Base-by-base conservation (phyloP, 53 echinoderm and acorn worm genomes). In the Echinarachnius parma region DNA sequence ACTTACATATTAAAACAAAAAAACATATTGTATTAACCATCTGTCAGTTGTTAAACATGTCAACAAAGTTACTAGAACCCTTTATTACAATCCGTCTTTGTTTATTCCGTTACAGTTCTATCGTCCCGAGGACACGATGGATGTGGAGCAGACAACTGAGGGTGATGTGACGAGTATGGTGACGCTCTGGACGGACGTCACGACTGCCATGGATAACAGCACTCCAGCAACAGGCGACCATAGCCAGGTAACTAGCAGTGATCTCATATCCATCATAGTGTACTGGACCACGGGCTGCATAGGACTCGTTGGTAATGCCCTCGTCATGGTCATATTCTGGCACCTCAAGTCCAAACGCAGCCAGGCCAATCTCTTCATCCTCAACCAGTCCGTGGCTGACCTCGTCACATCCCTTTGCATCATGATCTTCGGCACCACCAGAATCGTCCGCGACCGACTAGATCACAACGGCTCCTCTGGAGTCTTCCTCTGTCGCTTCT, bases 401-500 rank as follows among this genome's bases (percentile, higher is more conserved):
- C 61, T 92, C 28, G 72, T 80, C 21, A 84, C 92, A 1, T 88
- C 88, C 9, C 19, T 84, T 28, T 50, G 80, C 23, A 42, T 92
- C 4, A 84, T 92, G 14, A 24, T 59, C 4, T 92, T 88, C 50
- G 87, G 80, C 0, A 81, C 88, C 22, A 87, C 92, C 4, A 50
- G 77, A 11, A 74, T 84, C 22, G 65, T 66, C 35, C 66, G 75
- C 14, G 62, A 77, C 34, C 30, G 25, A 8, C 42, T 77, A 25
- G 56, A 60, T 22, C 76, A 77, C 1, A 22, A 26, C 3, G 84
- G 88, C 22, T 34, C 75, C 3, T 66, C 72, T 1, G 92, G 88
- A 13, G 71, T 88, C 57, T 84, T 88, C 62, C 75, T 92, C 46
- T 92, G 92, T 59, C 70, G 87, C 9, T 87, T 92, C 59, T 92